Evolutionary conservation across 2,888 invertebrate genomes (phyloP).

Genomic region (Carpatolechia fugitivella): DNA sequence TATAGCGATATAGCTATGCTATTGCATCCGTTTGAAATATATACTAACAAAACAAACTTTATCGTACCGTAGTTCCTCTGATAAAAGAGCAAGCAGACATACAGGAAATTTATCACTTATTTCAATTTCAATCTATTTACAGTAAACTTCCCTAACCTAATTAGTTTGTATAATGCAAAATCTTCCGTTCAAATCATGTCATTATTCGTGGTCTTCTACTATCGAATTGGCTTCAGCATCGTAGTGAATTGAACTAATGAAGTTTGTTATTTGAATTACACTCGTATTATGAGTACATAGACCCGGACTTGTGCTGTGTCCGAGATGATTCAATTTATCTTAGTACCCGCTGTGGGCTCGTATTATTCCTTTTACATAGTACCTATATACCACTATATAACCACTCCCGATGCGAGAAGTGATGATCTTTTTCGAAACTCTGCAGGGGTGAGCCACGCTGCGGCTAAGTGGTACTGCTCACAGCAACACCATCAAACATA

Average conservation of each 20-base stretch:
- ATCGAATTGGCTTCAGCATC: neutral
- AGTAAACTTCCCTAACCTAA: too few relatives aligned
- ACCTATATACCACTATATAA: constrained; percentile 24
- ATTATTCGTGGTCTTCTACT: too few relatives aligned
- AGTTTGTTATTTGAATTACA: constrained; percentile 7
- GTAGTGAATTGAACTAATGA: neutral
- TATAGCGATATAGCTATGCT: too few relatives aligned
- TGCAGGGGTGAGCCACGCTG: constrained; percentile 57
- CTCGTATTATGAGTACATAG: constrained; percentile 1
- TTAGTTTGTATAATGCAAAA: too few relatives aligned
- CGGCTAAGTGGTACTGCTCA: constrained; percentile 44
- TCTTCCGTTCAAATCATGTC: too few relatives aligned
- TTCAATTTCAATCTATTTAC: too few relatives aligned
- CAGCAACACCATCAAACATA: constrained; percentile 21
- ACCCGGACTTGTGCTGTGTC: constrained; percentile 6
- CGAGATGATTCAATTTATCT: constrained; percentile 15
- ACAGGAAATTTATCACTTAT: too few relatives aligned
- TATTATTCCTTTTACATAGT: constrained; percentile 13
- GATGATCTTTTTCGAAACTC: constrained; percentile 56
- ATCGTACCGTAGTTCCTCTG: too few relatives aligned
- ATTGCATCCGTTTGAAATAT: too few relatives aligned
- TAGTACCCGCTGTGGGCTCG: neutral
- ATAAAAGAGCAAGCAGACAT: too few relatives aligned
- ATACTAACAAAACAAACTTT: too few relatives aligned
- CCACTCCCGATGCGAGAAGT: constrained; percentile 30